Evolutionary conservation across 2,113 vertebrate species (phyloP).

Genomic region (Canis aureus): DNA sequence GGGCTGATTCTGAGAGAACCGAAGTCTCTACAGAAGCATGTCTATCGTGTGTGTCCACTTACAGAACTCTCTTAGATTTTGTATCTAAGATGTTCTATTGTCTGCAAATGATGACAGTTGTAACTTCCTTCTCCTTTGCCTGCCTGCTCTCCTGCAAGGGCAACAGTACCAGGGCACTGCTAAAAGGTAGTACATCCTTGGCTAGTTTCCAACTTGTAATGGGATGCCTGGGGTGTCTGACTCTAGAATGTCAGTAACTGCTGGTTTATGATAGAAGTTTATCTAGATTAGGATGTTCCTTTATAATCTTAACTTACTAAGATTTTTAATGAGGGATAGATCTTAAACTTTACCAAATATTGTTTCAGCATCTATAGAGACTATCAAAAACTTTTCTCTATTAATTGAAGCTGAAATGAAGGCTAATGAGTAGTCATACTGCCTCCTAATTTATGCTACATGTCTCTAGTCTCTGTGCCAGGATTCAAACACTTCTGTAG

Average conservation of each 20-base stretch:
- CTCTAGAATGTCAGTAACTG: not conserved
- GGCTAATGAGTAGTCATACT: not conserved
- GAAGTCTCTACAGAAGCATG: not conserved
- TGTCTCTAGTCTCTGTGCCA: not conserved
- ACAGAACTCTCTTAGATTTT: not conserved
- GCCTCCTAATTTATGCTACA: not conserved
- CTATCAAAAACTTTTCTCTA: not conserved
- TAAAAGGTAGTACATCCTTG: accelerated
- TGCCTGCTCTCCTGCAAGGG: too few relatives aligned
- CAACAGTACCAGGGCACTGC: not conserved
- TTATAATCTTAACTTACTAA: conserved; percentile 22
- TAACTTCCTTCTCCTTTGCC: not conserved
- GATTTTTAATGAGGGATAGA: not conserved
- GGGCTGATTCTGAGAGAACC: not conserved
- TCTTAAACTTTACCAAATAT: not conserved
- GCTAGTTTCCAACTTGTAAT: not conserved
- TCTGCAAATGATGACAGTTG: not conserved
- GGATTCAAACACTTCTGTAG: not conserved
- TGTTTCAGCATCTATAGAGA: conserved; percentile 11
- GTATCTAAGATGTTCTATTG: not conserved
- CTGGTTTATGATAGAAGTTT: not conserved
- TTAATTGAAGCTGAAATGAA: not conserved
- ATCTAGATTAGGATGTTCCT: not conserved
- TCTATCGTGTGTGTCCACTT: not conserved
- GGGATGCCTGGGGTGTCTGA: not conserved